A percentile compares a stretch with the other conserved stretches of the same genome.
phyloP scores from a whole-genome alignment of 2,797 vertebrate species.

The Megaceryle alcyon region DNA sequence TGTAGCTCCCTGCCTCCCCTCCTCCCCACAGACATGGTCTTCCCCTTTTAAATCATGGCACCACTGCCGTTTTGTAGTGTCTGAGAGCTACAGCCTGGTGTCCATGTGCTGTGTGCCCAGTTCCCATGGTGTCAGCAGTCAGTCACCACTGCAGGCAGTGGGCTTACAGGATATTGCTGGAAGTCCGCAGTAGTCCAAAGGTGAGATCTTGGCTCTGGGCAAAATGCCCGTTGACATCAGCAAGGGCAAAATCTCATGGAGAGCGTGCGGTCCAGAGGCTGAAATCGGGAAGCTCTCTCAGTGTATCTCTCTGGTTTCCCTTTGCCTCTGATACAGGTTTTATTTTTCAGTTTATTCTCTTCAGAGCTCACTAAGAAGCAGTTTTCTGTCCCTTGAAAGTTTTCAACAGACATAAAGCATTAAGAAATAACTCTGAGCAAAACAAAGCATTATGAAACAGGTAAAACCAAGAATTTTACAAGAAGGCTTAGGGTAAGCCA shows the following conservation, averaged over 20 bases:
- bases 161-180: not conserved
- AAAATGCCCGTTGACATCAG: not conserved
- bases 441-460: not conserved
- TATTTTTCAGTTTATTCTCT: not conserved
- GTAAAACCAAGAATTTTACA: not conserved
- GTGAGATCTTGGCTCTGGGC: not conserved
- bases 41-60: not conserved
- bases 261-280: rapidly evolving
- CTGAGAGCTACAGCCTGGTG: not conserved
- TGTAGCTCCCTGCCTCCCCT: not conserved
- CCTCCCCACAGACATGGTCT: rapidly evolving
- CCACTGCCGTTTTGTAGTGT: not conserved
- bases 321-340: not conserved
- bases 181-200: not conserved
- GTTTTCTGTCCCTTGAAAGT: not conserved
- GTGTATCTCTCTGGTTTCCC: not conserved
- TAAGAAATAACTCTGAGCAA: not conserved
- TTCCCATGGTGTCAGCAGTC: not conserved
- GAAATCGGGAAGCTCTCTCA: not conserved
- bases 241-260: not conserved
- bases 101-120: not conserved
- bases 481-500: not conserved
- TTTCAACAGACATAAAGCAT: not conserved
- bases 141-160: not conserved
- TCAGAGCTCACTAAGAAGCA: not conserved